Conservation (phyloP, 2,113 vertebrate species). For the Trogon melanurus region DNA sequence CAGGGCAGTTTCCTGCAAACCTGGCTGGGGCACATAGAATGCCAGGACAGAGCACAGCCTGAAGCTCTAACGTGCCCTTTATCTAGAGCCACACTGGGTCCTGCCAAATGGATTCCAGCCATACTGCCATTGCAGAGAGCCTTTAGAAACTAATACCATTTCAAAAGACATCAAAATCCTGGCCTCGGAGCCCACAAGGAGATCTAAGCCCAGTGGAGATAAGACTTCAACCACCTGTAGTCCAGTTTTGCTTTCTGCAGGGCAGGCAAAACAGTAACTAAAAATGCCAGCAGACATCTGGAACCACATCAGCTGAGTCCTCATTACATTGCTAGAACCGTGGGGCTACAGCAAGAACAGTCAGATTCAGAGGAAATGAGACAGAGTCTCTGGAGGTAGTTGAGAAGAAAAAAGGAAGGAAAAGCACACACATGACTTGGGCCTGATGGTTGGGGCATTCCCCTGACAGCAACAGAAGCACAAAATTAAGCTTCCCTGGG, state of each 20-base stretch:
- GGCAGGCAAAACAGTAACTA: background rate
- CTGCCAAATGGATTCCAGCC: background rate
- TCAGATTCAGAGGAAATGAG: background rate
- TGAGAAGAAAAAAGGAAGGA: background rate
- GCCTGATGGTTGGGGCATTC: background rate
- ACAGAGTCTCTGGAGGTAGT: background rate
- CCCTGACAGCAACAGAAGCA: background rate
- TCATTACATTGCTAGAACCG: background rate
- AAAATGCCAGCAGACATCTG: background rate
- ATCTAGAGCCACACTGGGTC: background rate
- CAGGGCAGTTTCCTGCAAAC: background rate
- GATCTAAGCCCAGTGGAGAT: background rate
- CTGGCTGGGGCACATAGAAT: background rate
- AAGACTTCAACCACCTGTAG: background rate
- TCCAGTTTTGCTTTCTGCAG: background rate
- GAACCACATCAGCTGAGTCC: background rate
- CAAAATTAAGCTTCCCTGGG: background rate
- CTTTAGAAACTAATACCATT: background rate
- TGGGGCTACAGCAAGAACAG: background rate
- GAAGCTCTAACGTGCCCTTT: background rate
- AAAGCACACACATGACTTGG: background rate
- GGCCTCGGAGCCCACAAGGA: background rate
- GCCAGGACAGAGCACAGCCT: background rate
- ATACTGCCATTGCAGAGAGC: background rate
- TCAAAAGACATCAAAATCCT: background rate